Evolutionary conservation across 2,888 invertebrate species (phyloP).

Genomic region (Ephialtes manifestator): DNA sequence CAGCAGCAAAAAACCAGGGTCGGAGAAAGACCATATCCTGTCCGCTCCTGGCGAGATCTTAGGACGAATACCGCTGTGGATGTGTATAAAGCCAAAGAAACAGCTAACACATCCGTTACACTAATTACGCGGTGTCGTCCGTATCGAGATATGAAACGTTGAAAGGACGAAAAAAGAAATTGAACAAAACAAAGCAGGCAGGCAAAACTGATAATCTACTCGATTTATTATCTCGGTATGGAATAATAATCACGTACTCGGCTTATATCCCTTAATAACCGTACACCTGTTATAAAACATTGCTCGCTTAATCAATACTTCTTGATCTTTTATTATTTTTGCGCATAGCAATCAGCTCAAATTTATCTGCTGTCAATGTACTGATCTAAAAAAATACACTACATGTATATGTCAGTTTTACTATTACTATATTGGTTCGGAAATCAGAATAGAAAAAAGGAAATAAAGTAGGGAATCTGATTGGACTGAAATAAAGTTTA

Average conservation of each 20-base stretch:
- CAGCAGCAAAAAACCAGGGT: not conserved
- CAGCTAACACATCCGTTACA: not conserved
- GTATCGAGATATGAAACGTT: not conserved
- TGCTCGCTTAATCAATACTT: not conserved
- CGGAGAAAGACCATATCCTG: not conserved
- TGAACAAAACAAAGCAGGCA: not conserved
- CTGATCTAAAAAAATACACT: not conserved
- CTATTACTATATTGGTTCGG: too few relatives aligned
- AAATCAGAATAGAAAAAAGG: too few relatives aligned
- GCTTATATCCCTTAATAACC: not conserved
- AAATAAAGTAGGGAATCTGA: too few relatives aligned
- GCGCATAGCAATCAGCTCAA: not conserved
- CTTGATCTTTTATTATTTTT: not conserved
- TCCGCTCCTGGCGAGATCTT: not conserved
- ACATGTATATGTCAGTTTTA: not conserved
- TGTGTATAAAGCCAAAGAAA: not conserved
- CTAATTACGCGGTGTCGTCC: not conserved
- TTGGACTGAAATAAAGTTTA: too few relatives aligned
- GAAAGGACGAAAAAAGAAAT: not conserved
- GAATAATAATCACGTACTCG: not conserved
- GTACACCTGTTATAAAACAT: not conserved
- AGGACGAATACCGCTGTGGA: not conserved
- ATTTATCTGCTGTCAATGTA: not conserved
- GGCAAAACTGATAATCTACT: not conserved
- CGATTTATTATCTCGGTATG: conserved; percentile 2